Conservation (phyloP, 2,888 invertebrate species). For the Ornithoptera alexandrae region DNA sequence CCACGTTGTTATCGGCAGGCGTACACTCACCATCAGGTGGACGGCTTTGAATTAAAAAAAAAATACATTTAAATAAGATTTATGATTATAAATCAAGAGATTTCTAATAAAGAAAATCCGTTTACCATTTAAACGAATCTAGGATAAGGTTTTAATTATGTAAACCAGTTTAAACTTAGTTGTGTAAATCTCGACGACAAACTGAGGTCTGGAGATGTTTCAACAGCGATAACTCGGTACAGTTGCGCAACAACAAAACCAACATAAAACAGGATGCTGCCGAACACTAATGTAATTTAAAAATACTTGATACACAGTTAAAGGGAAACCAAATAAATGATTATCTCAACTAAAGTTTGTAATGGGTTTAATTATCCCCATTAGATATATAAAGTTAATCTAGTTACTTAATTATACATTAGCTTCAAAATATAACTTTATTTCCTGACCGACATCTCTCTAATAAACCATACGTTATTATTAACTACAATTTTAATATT, state of each 20-base stretch:
- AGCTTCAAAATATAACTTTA: background rate
- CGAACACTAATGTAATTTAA: background rate
- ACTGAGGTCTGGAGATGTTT: background rate
- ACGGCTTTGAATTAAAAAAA: too few species aligned
- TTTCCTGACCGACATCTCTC: too few species aligned
- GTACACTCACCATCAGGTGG: too few species aligned
- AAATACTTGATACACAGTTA: background rate
- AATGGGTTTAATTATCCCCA: background rate
- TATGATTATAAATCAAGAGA: too few species aligned
- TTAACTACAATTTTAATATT: too few species aligned
- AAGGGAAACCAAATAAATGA: background rate
- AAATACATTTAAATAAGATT: too few species aligned
- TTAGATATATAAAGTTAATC: background rate
- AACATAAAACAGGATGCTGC: background rate
- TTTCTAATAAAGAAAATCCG: background rate
- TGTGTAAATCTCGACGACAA: constrained; percentile 1
- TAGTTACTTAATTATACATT: background rate
- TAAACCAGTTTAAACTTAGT: background rate
- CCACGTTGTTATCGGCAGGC: too few species aligned
- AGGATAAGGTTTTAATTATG: background rate
- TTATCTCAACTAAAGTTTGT: background rate
- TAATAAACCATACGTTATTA: too few species aligned
- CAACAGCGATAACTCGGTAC: background rate
- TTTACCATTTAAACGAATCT: background rate
- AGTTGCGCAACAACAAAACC: background rate